Percentiles rank a stretch among this genome's conserved stretches.
These are phyloP conservation scores for Nerophis ophidion DNA, from an alignment of 2,113 vertebrate genomes.

Conservation along the genomic window DNA sequence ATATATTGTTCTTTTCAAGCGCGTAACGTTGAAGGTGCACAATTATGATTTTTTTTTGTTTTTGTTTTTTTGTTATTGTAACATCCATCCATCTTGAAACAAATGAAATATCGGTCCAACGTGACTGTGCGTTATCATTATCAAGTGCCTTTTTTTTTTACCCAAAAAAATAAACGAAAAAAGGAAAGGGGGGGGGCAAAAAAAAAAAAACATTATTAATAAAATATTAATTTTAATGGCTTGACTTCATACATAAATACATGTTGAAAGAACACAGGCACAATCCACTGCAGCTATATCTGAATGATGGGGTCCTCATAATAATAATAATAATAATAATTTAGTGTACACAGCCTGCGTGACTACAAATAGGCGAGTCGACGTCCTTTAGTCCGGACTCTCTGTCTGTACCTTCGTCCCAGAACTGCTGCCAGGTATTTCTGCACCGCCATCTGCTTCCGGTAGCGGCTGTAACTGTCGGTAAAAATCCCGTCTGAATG, in stretches of 20 bases:
- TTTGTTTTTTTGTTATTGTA: constrained; percentile 52
- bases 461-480: constrained; percentile 99
- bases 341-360: constrained; percentile 37
- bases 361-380: constrained; percentile 97
- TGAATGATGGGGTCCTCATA: constrained; percentile 76
- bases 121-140: constrained; percentile 94
- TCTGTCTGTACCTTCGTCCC: constrained; percentile 99
- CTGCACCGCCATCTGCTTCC: constrained; percentile 99
- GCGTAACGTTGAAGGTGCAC: constrained; percentile 88
- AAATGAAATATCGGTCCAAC: constrained; percentile 94
- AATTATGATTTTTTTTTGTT: constrained; percentile 44
- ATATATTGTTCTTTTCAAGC: constrained; percentile 87
- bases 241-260: constrained; percentile 99
- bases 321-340: background rate
- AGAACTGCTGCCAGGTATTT: constrained; percentile 98
- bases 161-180: constrained; percentile 89
- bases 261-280: constrained; percentile 98
- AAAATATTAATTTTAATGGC: constrained; percentile 99
- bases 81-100: constrained; percentile 66
- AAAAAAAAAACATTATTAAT: constrained; percentile 95
- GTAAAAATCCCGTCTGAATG: constrained; percentile 99
- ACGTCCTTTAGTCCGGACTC: constrained; percentile 99
- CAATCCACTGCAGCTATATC: constrained; percentile 87
- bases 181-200: constrained; percentile 15
- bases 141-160: constrained; percentile 70